Evolutionary conservation across 2,797 vertebrate genomes (phyloP).

Genomic region (Manis javanica): DNA sequence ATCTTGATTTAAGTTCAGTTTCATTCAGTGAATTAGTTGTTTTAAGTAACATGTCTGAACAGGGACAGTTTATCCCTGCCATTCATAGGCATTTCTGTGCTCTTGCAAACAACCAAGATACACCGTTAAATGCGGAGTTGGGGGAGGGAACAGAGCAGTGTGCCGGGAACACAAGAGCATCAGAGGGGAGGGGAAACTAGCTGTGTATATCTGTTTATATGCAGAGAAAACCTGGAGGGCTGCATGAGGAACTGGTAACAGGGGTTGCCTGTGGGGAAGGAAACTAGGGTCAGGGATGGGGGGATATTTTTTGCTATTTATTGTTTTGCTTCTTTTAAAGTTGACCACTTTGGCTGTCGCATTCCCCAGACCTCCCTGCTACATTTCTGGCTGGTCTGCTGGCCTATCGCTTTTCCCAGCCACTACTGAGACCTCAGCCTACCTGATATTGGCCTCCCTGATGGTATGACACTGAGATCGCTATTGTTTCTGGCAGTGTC

Average conservation of each 20-base stretch:
- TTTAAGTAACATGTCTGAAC: not conserved
- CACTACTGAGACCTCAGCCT: not conserved
- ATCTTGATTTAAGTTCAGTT: not conserved
- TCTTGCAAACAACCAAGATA: not conserved
- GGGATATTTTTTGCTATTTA: not conserved
- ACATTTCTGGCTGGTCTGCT: not conserved
- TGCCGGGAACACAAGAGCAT: fast-evolving
- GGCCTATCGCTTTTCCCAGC: not conserved
- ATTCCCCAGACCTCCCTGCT: not conserved
- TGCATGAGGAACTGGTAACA: fast-evolving
- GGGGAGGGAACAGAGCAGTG: not conserved
- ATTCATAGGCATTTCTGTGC: not conserved
- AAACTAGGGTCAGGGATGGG: no score
- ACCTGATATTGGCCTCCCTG: not conserved
- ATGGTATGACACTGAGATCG: not conserved
- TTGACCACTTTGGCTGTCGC: not conserved
- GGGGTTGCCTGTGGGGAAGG: not conserved
- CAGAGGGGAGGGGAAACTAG: not conserved
- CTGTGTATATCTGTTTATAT: fast-evolving
- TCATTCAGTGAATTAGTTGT: not conserved
- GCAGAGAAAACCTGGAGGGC: no score
- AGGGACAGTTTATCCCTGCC: not conserved
- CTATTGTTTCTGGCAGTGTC: not conserved
- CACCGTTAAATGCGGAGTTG: not conserved
- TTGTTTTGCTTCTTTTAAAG: not conserved